Percentiles rank a stretch among this genome's conserved stretches.
Conservation (phyloP, 2,113 vertebrate genomes). For the Caranx ignobilis region DNA sequence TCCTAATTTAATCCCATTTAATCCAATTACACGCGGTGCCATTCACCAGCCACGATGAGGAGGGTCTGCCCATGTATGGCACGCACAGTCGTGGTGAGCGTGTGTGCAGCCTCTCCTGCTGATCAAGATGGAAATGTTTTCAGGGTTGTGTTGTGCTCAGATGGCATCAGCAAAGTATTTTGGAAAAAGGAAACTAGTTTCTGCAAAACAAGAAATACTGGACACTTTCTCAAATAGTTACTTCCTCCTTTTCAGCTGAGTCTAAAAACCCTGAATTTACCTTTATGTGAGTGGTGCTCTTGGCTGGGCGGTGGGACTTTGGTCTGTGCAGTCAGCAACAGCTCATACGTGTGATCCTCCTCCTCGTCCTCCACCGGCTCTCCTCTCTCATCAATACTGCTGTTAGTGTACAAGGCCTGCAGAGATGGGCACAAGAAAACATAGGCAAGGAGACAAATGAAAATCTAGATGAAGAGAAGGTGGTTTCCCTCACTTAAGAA, state of each 20-base stretch:
- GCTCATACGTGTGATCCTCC: conserved; percentile 94
- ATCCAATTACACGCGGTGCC: conserved; percentile 68
- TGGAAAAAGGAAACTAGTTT: neutral
- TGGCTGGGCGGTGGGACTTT: conserved; percentile 81
- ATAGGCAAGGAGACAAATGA: neutral
- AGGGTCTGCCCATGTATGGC: neutral
- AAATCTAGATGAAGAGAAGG: neutral
- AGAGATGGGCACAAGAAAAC: neutral
- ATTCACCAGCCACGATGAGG: conserved; percentile 39
- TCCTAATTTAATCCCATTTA: conserved; percentile 74
- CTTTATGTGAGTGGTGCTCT: conserved; percentile 62
- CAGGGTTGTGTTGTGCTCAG: neutral
- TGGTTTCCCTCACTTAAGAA: too few relatives aligned
- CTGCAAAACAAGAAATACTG: neutral
- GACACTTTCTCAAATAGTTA: neutral
- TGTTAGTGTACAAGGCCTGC: conserved; percentile 85
- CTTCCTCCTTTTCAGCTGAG: neutral
- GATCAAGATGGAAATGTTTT: conserved; percentile 5
- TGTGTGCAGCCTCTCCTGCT: neutral
- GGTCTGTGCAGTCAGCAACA: conserved; percentile 92
- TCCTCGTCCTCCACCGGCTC: conserved; percentile 86
- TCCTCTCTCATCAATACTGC: conserved; percentile 84
- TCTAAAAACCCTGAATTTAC: conserved; percentile 36
- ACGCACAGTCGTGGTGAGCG: neutral
- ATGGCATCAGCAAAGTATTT: neutral